These are phyloP conservation scores for Montipora capricornis DNA, from an alignment of 64 coral and sea anemone species.

Conservation along the genomic window DNA sequence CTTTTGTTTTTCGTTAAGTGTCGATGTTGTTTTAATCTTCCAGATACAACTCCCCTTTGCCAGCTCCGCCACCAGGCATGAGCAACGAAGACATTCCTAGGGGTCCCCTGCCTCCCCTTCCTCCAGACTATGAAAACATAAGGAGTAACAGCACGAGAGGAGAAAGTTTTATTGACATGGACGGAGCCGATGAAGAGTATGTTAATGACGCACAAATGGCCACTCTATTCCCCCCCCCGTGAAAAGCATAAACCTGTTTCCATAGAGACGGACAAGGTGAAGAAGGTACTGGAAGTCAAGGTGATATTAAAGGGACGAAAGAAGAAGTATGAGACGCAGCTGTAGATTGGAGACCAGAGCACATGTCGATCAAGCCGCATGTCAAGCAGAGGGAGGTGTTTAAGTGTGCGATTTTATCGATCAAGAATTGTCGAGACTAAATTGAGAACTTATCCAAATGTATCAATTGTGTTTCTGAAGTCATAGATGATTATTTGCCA, in stretches of 20 bases:
- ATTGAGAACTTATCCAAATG: background rate
- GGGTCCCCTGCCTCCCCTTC: constrained; percentile 10
- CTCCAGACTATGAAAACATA: background rate
- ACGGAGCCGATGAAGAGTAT: constrained; percentile 8
- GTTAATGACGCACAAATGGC: background rate
- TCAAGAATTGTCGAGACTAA: background rate
- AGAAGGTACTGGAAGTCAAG: background rate
- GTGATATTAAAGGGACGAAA: background rate
- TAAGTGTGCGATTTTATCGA: background rate
- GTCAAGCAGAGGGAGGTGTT: background rate
- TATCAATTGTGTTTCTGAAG: too few relatives aligned
- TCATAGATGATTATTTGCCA: too few relatives aligned
- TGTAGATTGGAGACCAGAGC: background rate
- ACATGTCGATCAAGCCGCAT: background rate
- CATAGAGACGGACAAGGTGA: background rate
- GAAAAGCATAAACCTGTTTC: constrained; percentile 1
- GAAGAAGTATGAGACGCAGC: background rate
- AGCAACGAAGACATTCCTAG: constrained; percentile 12
- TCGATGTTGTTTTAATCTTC: background rate
- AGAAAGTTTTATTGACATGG: constrained; percentile 21
- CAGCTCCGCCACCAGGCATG: constrained; percentile 19
- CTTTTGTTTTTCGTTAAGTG: background rate
- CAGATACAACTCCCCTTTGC: constrained; percentile 37
- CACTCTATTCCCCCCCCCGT: constrained; percentile 10
- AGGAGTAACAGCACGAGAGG: constrained; percentile 19